Evolutionary conservation across 1,140 invertebrate genomes (phyloP), one percentile per base, ranked within the genome.

Genomic region (Glossosoma conforme): DNA sequence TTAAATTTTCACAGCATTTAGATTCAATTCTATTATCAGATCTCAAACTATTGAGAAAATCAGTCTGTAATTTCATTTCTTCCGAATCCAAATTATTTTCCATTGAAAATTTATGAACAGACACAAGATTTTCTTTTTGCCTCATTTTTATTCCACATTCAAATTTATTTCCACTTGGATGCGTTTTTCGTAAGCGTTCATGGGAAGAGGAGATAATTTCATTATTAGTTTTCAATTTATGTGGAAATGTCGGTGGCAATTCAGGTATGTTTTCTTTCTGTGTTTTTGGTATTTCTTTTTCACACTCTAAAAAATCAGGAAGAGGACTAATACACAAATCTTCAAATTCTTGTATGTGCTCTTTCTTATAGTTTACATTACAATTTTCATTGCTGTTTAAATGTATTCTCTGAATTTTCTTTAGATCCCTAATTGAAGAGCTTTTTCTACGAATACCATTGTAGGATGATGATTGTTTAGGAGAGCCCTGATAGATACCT

Each of bases 1-100:
- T 51, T 55, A 66, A 65, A 18, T 65, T 65, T 22, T 56, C 64
- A 35, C 47, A 28, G 13, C 17, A 44, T 48, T 52, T 49, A 6
- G 35, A 13, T 4, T 33, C 14, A 22, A 24, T 13, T 36, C 32
- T 11, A n/a, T 17, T 13, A 19, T 6, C 43, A 21, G 30, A 33
- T n/a, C 41, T 13, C n/a, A 13, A 3, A 35, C 33, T 44, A 32
- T 44, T 11, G 19, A n/a, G 25, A 30, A 30, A 30, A 30, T 30
- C 10, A 47, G 4, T 36, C 11, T 33, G 10, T 45, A 36, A 30
- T 22, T 20, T 24, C 9, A 36, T 33, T 25, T 47, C 35, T 15
- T 38, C 44, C 10, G 32, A 37, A 21, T 25, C 18, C n/a, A n/a
- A n/a, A 14, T 28, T 25, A n/a, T 22, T 30, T 21, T 47, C 35